Evolutionary conservation across 1,140 invertebrate species (phyloP).

Genomic region (Tetramorium simillimum): DNA sequence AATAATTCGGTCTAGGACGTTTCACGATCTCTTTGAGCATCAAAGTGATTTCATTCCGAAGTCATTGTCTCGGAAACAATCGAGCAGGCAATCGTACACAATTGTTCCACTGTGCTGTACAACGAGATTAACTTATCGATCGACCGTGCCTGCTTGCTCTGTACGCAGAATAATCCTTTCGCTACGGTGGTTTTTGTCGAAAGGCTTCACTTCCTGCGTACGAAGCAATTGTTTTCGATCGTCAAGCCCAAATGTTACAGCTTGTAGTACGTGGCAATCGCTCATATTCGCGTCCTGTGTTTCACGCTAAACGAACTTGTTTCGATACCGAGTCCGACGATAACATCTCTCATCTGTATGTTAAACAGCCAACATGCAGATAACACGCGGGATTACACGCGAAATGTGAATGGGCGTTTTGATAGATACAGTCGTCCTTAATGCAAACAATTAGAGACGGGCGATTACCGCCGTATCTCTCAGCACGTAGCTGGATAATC

Average conservation of each 20-base stretch:
- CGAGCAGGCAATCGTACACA: neutral
- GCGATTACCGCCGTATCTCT: conserved; percentile 9
- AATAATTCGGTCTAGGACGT: neutral
- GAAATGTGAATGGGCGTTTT: conserved; percentile 2
- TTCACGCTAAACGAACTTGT: neutral
- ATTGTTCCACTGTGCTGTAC: neutral
- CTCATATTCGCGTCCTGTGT: neutral
- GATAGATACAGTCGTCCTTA: neutral
- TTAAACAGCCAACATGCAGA: neutral
- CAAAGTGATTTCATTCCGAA: conserved; percentile 3
- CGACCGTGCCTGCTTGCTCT: conserved; percentile 23
- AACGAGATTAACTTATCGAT: conserved; percentile 18
- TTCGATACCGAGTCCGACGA: neutral
- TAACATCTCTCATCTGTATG: conserved; percentile 8
- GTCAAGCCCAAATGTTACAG: conserved; percentile 4
- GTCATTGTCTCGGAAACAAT: conserved; percentile 1
- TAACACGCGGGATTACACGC: neutral
- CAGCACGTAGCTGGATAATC: neutral
- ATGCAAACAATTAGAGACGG: conserved; percentile 4
- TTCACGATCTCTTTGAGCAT: neutral
- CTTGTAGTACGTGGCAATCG: neutral
- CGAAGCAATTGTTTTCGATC: conserved; percentile 19
- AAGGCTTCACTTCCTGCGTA: neutral
- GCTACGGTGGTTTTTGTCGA: neutral
- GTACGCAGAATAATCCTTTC: conserved; percentile 41